These are phyloP conservation scores for Pithys albifrons DNA, from an alignment of 2,113 vertebrate genomes.

Conservation along the genomic window DNA sequence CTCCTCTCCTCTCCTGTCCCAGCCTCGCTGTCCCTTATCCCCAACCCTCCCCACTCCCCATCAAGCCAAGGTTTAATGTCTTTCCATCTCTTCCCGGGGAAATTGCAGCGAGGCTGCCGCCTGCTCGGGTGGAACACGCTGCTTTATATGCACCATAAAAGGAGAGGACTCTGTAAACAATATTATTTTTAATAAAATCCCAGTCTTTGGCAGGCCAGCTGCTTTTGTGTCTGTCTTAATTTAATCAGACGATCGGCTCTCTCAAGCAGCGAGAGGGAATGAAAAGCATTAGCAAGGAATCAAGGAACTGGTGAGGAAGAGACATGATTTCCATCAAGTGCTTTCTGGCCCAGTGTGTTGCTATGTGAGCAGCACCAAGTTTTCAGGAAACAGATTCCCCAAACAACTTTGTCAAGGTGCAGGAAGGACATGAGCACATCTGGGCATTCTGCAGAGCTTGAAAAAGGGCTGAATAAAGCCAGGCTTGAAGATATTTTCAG, in stretches of 20 bases:
- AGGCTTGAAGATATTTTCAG: not conserved
- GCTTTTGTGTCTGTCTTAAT: conserved; percentile 67
- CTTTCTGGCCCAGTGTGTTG: conserved; percentile 14
- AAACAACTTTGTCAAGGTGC: conserved; percentile 10
- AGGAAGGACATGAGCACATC: not conserved
- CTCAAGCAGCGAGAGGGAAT: conserved; percentile 51
- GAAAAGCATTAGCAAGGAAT: conserved; percentile 59
- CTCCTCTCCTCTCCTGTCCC: not conserved
- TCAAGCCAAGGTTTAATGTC: conserved; percentile 53
- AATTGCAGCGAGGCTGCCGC: conserved; percentile 9
- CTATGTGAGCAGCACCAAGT: not conserved
- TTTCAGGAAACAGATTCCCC: not conserved
- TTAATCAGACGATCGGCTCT: conserved; percentile 66
- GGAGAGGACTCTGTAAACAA: conserved; percentile 59
- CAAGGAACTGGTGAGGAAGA: conserved; percentile 50
- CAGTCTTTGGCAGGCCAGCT: conserved; percentile 56
- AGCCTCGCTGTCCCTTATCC: not conserved
- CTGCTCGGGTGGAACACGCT: conserved; percentile 19
- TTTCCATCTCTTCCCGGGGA: not conserved
- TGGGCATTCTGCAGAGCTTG: fast-evolving
- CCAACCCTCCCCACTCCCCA: not conserved
- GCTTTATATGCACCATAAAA: conserved; percentile 59
- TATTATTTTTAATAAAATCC: conserved; percentile 73
- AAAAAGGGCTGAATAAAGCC: not conserved
- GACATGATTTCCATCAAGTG: conserved; percentile 41